Base-by-base conservation (phyloP, 2,113 vertebrate species). In the Triplophysa tibetana region DNA sequence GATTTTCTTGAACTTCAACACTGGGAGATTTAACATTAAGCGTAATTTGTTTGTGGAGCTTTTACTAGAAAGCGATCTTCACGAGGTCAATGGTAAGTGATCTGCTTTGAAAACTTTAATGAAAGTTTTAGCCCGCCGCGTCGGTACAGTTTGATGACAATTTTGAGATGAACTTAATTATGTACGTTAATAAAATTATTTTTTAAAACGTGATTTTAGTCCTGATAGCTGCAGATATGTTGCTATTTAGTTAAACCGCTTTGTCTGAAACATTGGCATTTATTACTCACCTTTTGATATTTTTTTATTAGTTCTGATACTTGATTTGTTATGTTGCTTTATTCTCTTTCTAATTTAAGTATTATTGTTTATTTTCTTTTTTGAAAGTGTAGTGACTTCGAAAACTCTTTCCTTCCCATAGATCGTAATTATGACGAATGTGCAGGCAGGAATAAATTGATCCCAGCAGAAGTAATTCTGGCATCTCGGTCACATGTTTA, bases 391-490 rank as follows among this genome's bases (percentile, higher is more conserved):
- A 16, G 21, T 77, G 85, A 89, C 67, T 56, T 5, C 33, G 64
- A 45, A 60, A 16, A 13, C 54, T 60, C 60, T 41, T 38, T 62
- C 85, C 85, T 84, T 5, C 48, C 16, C 26, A 75, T 84, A 84
- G 75, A 78, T 64, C 4, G 45, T 87, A 70, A 21, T 80, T 82
- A 76, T 82, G 21, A n/a, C 70, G 61, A 64, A 85, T 4, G 29
- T 72, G 80, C 41, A 58, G 62, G 67, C 61, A 60, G 29, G 65
- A 19, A 33, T 64, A n/a, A 79, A 33, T 62, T 56, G 77, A 75
- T 81, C 79, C 17, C 14, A 50, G 38, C 17, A 50, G 29, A 70
- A 63, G 17, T 64, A 33, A 61, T 62, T 62, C 17, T 62, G 29
- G 54, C 29, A 73, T 73, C 70, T 54, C 19, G 58, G 52, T 72